Base-by-base conservation (phyloP, 2,888 invertebrate genomes). In the Leucophenga montana region DNA sequence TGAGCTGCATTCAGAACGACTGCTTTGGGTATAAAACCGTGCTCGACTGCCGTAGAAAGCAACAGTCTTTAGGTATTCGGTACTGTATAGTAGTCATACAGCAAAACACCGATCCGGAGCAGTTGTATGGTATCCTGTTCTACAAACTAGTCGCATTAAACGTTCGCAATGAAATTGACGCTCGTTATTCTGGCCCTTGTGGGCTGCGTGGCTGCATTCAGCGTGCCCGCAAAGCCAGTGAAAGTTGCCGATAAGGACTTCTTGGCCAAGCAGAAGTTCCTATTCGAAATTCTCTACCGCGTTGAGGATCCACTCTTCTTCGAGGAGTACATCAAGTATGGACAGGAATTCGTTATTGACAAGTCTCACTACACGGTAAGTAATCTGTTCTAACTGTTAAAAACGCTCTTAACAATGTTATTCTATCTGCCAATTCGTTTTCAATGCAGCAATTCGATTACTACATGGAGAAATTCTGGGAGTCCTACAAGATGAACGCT, bases 401-500 rank as follows among this genome's bases (percentile, higher is more conserved):
- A 27, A 8, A 3, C 8, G 0, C 0, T 9, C 31, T 22, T 20
- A 11, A 3, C 13, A 20, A 11, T 1, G 27, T 53, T n/a, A 0
- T 16, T 20, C 18, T 18, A 53, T n/a, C 18, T 13, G n/a, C n/a
- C 27, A 27, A 27, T 59, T 54, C 22, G 11, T 20, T 16, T 46
- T 61, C 0, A n/a, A n/a, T 73, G 1, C 69, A 87, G 86, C 18
- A 68, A 3, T 86, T 68, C 68, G 84, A 85, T 64, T 20, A 48
- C 22, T 67, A 77, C 11, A 87, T 86, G 86, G 79, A 77, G 70
- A 78, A 85, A 68, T 86, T 87, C 83, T 83, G 75, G 68, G 77
- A 82, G 66, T 72, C 78, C 61, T 85, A 83, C 77, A 85, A 85
- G 57, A 53, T 77, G 18, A 81, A 90, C 64, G 91, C 90, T 18